Percentiles rank a stretch among this genome's conserved stretches.
Conservation (phyloP, 2,113 vertebrate genomes). For the Burhinus bistriatus region DNA sequence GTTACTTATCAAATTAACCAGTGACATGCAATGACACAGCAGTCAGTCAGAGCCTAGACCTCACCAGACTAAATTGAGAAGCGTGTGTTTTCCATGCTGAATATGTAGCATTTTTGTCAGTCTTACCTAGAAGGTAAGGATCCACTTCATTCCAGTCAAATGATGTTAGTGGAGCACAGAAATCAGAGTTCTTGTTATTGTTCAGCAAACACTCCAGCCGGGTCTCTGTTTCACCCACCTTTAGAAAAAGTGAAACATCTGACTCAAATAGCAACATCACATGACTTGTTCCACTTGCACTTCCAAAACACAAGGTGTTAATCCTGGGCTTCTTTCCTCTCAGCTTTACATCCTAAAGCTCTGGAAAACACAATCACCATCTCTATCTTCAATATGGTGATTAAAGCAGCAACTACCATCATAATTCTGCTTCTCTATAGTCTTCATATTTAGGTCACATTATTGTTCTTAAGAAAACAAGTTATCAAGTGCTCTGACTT, state of each 20-base stretch:
- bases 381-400: not conserved
- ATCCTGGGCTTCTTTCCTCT: not conserved
- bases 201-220: conserved; percentile 97
- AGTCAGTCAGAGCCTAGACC: not conserved
- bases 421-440: not conserved
- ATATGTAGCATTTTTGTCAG: not conserved
- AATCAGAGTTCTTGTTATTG: conserved; percentile 99
- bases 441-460: not conserved
- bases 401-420: not conserved
- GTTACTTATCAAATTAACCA: not conserved
- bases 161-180: conserved; percentile 96
- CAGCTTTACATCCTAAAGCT: not conserved
- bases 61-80: not conserved
- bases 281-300: not conserved
- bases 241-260: not conserved
- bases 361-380: not conserved
- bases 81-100: not conserved
- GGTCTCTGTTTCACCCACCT: conserved; percentile 98
- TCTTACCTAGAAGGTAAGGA: conserved; percentile 93
- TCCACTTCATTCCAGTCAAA: conserved; percentile 99
- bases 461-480: not conserved
- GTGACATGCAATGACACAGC: not conserved
- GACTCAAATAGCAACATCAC: not conserved
- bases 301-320: not conserved
- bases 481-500: not conserved